Evolutionary conservation across 2,797 vertebrate species (phyloP), one percentile per base, ranked within the genome.

Genomic region (Champsocephalus gunnari): DNA sequence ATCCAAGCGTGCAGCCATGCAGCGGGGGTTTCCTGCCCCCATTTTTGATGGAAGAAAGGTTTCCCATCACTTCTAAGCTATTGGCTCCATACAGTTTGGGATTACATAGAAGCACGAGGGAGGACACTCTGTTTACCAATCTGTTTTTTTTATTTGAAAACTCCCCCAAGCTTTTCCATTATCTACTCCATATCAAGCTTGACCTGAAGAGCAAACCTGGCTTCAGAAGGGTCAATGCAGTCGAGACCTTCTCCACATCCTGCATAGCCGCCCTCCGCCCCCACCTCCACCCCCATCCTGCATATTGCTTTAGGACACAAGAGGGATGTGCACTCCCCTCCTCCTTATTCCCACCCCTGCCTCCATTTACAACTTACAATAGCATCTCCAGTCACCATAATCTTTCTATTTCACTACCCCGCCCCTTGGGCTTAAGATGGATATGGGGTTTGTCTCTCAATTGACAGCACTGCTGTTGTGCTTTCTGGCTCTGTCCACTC

Each of bases 101-200:
- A 95, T 92, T 94, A 93, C 92, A 91, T 79, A 81, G 86, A 80
- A 70, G 76, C 77, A 87, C 83, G 87, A 82, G 87, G 89, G 88
- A 89, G 88, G 89, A 88, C 90, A 87, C 83, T 92, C 92, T 93
- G 93, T 93, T 93, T 92, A 92, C 92, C 94, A 94, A 94, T 94
- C 92, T 86, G 80, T 91, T 91, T 95, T 95, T 92, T 95, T 92
- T 89, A 92, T 94, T 94, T 95, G 91, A 95, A 95, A 93, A 93
- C 92, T 96, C 95, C 94, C 95, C 73, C 82, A 96, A 96, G 96
- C 92, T 95, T 96, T 96, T 96, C 96, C 96, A 96, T 97, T 97
- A 96, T 96, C 94, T 89, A 92, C 94, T 93, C 95, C 89, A 92
- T 94, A 93, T 94, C 95, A 80, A 84, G 83, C 85, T 90, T 95